Evolutionary conservation across 2,888 invertebrate species (phyloP), one percentile per base, ranked within the genome.

Genomic region (Rhagonycha lutea): DNA sequence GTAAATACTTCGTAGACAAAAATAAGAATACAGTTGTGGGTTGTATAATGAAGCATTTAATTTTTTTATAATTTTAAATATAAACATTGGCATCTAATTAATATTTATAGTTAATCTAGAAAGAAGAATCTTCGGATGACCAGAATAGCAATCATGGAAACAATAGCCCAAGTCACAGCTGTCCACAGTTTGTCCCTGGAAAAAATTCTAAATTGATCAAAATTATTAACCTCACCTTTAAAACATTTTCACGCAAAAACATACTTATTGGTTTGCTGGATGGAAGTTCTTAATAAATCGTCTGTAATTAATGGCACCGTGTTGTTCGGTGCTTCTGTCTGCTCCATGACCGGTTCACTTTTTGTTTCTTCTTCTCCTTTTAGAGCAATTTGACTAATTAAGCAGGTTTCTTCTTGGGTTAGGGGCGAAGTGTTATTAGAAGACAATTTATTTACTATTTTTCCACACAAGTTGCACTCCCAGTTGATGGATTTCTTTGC

Each of bases 401-500:
- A 86, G 61, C 88, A 88, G 28, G 88, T 88, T 80, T 91, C 91
- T 80, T 91, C 91, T 80, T 89, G 86, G 0, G 91, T 90, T 18
- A 90, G 86, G 10, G 88, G 88, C 79, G 85, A 71, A 10, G 68
- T 60, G 26, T 86, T 84, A 5, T 84, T 83, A 72, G 86, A 86
- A 2, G 88, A 86, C 67, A 93, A 85, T 73, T 91, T 88, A 71
- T 89, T 86, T 3, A 88, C 85, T 70, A 92, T 89, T 80, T 88
- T 89, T 0, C 94, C 94, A 87, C 94, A 94, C 11, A 86, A 86
- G 0, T 89, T 86, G 83, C 94, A 94, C 81, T 90, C 90, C 92
- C 92, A 94, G 72, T 88, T 89, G 72, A 88, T 86, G 0, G 93
- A 93, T 83, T 93, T 94, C 84, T 92, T 93, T 9, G 97, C 97